A percentile compares a stretch with the other conserved stretches of the same genome.
Conservation (phyloP, 1,140 invertebrate genomes). For the Cherax destructor region DNA sequence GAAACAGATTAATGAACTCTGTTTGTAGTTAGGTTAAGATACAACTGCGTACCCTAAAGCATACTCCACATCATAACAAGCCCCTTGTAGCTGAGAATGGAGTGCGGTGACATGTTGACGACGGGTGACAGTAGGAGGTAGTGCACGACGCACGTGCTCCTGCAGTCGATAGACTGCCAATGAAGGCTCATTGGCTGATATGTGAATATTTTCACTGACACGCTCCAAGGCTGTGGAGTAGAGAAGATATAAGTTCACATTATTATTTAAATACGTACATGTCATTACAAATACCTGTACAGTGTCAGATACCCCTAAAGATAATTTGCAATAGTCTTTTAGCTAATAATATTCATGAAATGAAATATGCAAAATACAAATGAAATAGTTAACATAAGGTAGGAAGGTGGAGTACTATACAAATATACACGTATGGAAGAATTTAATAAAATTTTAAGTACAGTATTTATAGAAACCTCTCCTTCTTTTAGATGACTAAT, state of each 20-base stretch:
- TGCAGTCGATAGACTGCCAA: conserved; percentile 90
- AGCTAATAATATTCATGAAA: background rate
- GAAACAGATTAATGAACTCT: too few relatives aligned
- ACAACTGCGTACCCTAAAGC: conserved; percentile 82
- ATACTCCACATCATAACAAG: conserved; percentile 97
- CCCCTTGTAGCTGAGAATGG: conserved; percentile 90
- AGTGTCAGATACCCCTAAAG: background rate
- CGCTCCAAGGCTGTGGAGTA: conserved; percentile 85
- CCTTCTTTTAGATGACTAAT: too few relatives aligned
- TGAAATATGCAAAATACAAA: background rate
- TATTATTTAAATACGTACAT: background rate
- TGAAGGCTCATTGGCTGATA: conserved; percentile 95
- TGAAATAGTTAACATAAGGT: too few relatives aligned
- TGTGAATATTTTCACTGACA: conserved; percentile 94
- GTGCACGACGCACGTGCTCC: conserved; percentile 79
- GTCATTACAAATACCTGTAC: background rate
- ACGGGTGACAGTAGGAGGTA: conserved; percentile 93
- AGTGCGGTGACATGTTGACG: conserved; percentile 90
- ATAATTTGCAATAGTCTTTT: background rate
- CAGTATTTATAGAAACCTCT: too few relatives aligned
- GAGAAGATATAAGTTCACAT: background rate
- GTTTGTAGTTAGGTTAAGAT: too few relatives aligned
- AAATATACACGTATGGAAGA: too few relatives aligned
- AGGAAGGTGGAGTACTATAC: too few relatives aligned
- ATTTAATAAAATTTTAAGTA: too few relatives aligned